Base-by-base conservation (phyloP, 1,140 invertebrate genomes). In the Brachionus paranguensis region DNA sequence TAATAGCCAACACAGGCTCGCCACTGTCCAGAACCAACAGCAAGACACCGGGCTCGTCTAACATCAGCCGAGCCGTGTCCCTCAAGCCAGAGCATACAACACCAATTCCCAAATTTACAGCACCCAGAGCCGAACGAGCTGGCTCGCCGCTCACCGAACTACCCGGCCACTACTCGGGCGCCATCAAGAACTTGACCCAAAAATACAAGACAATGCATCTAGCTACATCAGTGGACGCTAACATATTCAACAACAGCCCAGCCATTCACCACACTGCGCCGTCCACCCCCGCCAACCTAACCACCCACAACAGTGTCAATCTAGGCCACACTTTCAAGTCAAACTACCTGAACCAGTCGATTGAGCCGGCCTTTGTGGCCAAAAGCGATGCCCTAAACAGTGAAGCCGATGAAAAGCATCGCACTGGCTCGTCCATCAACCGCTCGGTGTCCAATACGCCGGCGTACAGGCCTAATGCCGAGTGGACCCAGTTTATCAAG, bases 401-500 rank as follows among this genome's bases (percentile, higher is more conserved):
- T 76, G 72, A 76, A 29, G 50, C 17, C 27, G 72, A 76, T 24
- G 72, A 76, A 29, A 76, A 27, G 24, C 72, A 50, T 27, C 14
- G 45, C 8, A 27, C 72, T 76, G 72, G 72, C 33, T 37, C 72
- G 10, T 50, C 72, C 4, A 10, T 72, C 12, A 76, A 76, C 50
- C 72, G 72, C 8, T 76, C 72, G 43, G 72, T 50, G 20, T 50
- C 41, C 2, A 76, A 76, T 50, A 76, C 72, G 14, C 72, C 72
- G 12, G 72, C 72, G 1, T 76, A 72, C 47, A 20, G 29, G 41
- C 41, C 53, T 14, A 81, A 81, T 37, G 78, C 53, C 78, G 78
- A 81, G 37, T 81, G 78, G 78, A 81, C 78, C 33, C 78, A 81
- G 29, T 45, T 81, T 14, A 81, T 81, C 53, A 81, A 81, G 37